phyloP scores from a whole-genome alignment of 2,797 vertebrate species.

The Cottoperca gobio region DNA sequence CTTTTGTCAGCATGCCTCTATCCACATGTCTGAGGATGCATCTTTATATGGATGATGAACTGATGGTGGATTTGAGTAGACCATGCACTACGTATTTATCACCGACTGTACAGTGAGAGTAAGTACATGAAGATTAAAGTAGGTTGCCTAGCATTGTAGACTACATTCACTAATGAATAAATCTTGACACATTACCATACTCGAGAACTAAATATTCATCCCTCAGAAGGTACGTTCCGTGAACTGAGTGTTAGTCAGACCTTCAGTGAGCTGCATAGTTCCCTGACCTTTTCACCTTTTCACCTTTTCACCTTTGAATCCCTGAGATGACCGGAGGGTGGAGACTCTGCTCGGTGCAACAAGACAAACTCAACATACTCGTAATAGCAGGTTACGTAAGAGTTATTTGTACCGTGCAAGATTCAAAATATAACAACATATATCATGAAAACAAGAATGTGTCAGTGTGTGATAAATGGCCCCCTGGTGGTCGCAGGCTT shows the following conservation, averaged over 20 bases:
- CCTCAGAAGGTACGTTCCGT: neutral
- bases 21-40: neutral
- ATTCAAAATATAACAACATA: neutral
- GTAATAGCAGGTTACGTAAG: neutral
- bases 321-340: neutral
- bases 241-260: neutral
- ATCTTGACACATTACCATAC: neutral
- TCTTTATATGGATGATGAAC: neutral
- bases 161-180: neutral
- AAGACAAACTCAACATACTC: too few species aligned
- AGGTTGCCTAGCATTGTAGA: neutral
- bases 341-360: neutral
- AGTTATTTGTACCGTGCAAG: neutral
- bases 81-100: too few species aligned
- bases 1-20: neutral
- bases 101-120: too few species aligned
- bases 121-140: neutral
- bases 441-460: neutral
- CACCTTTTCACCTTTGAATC: slow-evolving; percentile 26
- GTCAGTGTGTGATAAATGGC: neutral
- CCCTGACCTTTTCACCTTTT: slow-evolving; percentile 18
- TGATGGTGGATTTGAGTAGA: neutral
- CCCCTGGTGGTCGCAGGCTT: neutral
- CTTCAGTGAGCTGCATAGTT: neutral
- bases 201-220: neutral